Conservation (phyloP, 2,797 vertebrate genomes). For the Pangasius sanitwongsei region DNA sequence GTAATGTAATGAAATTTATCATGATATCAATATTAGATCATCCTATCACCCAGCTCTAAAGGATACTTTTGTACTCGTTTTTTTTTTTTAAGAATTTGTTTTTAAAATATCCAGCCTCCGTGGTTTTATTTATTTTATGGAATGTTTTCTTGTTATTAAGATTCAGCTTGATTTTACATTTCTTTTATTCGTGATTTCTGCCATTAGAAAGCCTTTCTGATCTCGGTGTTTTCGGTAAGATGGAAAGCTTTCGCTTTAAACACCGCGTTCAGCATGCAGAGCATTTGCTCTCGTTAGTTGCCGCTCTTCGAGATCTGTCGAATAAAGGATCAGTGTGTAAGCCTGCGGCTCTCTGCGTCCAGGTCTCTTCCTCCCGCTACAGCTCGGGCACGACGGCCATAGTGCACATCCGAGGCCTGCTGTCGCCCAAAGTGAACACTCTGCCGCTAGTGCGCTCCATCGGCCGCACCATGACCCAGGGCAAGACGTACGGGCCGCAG, state of each 20-base stretch:
- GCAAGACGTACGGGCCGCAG: conserved; percentile 83
- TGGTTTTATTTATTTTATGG: background rate
- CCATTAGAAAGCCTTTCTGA: background rate
- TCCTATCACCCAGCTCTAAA: background rate
- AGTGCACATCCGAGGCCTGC: conserved; percentile 78
- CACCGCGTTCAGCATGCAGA: background rate
- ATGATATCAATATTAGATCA: too few species aligned
- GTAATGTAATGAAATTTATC: too few species aligned
- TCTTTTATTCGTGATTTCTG: too few species aligned
- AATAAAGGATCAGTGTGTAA: background rate
- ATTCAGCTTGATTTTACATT: background rate
- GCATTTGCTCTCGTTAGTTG: background rate
- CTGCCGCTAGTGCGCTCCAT: conserved; percentile 81
- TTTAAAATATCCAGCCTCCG: background rate
- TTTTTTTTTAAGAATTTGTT: background rate
- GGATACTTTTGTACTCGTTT: background rate
- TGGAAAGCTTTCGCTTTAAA: background rate
- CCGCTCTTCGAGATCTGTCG: background rate
- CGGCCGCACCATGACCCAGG: conserved; percentile 82
- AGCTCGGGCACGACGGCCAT: conserved; percentile 78
- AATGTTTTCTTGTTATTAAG: background rate
- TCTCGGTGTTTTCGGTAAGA: background rate
- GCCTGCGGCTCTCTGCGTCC: conserved; percentile 8
- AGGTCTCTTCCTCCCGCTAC: conserved; percentile 77
- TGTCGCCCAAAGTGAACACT: conserved; percentile 83